A percentile compares a stretch with the other conserved stretches of the same genome.
Evolutionary conservation across 2,888 invertebrate species (phyloP).

Genomic region (Melinaea marsaeus): DNA sequence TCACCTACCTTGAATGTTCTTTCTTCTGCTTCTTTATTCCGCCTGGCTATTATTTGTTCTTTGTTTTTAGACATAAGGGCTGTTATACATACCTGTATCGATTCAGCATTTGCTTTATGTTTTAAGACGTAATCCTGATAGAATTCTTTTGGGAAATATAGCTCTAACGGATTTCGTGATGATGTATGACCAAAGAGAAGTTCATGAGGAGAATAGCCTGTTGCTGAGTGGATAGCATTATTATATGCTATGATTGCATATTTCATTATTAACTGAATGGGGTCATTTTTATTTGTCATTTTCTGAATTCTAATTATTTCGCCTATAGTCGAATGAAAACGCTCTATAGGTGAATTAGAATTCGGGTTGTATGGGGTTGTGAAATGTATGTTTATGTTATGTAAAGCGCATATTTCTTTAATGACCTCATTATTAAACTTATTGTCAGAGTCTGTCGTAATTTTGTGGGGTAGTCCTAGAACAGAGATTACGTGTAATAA

Average conservation of each 20-base stretch:
- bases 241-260: no score
- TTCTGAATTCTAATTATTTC: conserved; percentile 30
- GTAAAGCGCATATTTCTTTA: neutral
- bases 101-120: conserved; percentile 55
- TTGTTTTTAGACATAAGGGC: conserved; percentile 4
- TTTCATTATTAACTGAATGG: conserved; percentile 20
- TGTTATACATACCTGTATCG: no score
- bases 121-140: conserved; percentile 84
- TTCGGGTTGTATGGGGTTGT: conserved; percentile 28
- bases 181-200: conserved; percentile 28
- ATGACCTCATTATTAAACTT: no score
- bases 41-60: conserved; percentile 24
- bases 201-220: no score
- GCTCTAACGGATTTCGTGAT: conserved; percentile 37
- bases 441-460: no score
- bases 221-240: no score
- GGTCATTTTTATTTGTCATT: conserved; percentile 33
- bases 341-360: conserved; percentile 29
- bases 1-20: no score
- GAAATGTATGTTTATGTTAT: conserved; percentile 26
- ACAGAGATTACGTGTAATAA: no score
- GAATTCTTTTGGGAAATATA: conserved; percentile 52
- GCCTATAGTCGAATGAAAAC: conserved; percentile 26
- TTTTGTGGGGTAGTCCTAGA: no score
- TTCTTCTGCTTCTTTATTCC: no score